Evolutionary conservation across 1,140 invertebrate species (phyloP), one percentile per base, ranked within the genome.

Genomic region (Lutraria rhynchaena): DNA sequence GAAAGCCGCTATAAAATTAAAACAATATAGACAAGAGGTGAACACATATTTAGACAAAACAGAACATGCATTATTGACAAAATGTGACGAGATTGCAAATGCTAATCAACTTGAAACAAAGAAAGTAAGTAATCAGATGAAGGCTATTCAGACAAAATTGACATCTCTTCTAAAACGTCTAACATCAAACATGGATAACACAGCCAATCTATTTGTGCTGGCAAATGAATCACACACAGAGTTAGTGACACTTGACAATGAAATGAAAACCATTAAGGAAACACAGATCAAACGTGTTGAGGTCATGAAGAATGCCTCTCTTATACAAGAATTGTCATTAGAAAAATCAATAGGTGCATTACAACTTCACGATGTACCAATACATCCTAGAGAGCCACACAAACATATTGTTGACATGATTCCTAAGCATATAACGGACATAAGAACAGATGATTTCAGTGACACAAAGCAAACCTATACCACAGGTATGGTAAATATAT

Each of bases 391-490:
- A 15, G 0, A 17, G 9, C 27, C 46, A 19, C 46, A 49, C 15
- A 65, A 65, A 41, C 41, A 46, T 65, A 19, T 67, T 17, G 44
- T 46, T 33, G 63, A 67, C 13, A 46, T 67, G 63, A 41, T 1
- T 4, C 44, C 41, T 4, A 46, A 46, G 15, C 24, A 49, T 31
- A 46, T 31, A 46, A 41, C 22, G 9, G 63, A 67, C 24, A 27
- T 67, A 22, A 67, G 31, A 13, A 24, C 31, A 13, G 44, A 46
- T 22, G 31, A 37, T n/a, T 35, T 35, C 46, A 67, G 13, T 27
- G 27, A 46, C 22, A 46, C 46, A 27, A 46, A 46, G 19, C 27
- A 46, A 19, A 46, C 41, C n/a, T 46, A 67, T 31, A 46, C 49
- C 9, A 67, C 63, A 3, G 49, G 63, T 31, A 67, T 67, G 2